Percentiles rank a stretch among this genome's conserved stretches.
Evolutionary conservation across 1,140 invertebrate genomes (phyloP).

Genomic region (Papilio glaucus): DNA sequence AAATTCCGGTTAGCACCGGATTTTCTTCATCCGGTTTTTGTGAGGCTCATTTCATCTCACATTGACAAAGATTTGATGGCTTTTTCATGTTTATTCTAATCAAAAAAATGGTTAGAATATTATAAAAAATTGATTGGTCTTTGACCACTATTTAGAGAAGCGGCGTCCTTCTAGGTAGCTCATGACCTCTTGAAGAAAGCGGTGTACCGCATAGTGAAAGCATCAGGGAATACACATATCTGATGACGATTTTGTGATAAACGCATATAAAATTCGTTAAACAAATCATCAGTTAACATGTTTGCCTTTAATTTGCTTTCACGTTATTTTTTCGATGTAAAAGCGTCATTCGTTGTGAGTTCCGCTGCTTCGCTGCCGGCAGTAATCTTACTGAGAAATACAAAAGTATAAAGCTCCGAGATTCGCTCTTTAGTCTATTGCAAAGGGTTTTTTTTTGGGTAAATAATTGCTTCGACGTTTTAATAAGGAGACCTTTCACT

Average conservation of each 20-base stretch:
- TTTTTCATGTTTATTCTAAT: no score
- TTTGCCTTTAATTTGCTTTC: slow-evolving; percentile 16
- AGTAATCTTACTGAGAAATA: slow-evolving; percentile 15
- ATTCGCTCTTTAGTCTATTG: slow-evolving; percentile 21
- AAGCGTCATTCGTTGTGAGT: slow-evolving; percentile 3
- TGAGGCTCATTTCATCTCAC: no score
- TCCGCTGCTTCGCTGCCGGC: neutral
- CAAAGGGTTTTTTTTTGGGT: slow-evolving; percentile 1
- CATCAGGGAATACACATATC: no score
- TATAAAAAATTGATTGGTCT: no score
- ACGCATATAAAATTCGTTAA: neutral
- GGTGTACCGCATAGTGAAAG: no score
- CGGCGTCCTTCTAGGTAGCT: no score
- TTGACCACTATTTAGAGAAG: no score
- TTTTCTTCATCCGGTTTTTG: no score
- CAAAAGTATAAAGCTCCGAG: slow-evolving; percentile 19
- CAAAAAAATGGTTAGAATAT: no score
- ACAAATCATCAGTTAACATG: neutral
- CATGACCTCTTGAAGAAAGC: no score
- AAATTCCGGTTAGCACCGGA: no score
- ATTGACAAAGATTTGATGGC: no score
- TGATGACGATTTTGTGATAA: neutral
- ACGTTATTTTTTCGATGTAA: slow-evolving; percentile 12
- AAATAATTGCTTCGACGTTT: slow-evolving; percentile 1
- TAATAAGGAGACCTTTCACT: slow-evolving; percentile 31